These are phyloP conservation scores for Erebia epiphron DNA, from an alignment of 2,888 invertebrate genomes.

Conservation along the genomic window DNA sequence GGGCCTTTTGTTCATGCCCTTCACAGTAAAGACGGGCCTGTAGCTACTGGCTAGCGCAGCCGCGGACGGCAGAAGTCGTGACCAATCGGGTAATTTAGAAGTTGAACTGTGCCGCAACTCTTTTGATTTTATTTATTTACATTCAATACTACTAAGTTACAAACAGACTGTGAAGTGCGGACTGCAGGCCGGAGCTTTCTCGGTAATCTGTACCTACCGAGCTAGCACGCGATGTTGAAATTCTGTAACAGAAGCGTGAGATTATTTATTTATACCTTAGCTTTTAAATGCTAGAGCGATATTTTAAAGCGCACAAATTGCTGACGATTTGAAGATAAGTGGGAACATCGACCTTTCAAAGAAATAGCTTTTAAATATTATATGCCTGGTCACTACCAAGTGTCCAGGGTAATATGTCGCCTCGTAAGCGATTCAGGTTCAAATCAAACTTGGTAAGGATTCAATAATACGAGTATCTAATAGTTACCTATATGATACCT, in stretches of 20 bases:
- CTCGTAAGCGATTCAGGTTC: too few relatives aligned
- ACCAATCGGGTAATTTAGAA: slow-evolving; percentile 61
- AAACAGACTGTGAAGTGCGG: neutral
- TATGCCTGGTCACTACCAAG: too few relatives aligned
- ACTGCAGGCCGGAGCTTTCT: neutral
- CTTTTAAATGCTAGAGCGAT: neutral
- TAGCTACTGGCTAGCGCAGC: neutral
- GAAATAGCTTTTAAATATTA: too few relatives aligned
- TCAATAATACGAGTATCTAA: too few relatives aligned
- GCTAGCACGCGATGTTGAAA: slow-evolving; percentile 21
- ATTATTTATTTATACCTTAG: slow-evolving; percentile 1
- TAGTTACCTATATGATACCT: too few relatives aligned
- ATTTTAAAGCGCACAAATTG: neutral
- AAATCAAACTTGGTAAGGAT: too few relatives aligned
- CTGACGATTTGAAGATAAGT: too few relatives aligned
- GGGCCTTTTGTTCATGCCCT: neutral
- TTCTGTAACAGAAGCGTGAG: slow-evolving; percentile 10
- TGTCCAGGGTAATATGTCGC: too few relatives aligned
- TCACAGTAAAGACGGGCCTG: neutral
- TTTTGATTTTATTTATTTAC: slow-evolving; percentile 38
- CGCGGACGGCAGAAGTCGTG: slow-evolving; percentile 49
- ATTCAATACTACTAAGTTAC: slow-evolving; percentile 23
- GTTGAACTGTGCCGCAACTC: slow-evolving; percentile 34
- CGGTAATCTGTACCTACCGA: slow-evolving; percentile 11
- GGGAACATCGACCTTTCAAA: too few relatives aligned